Evolutionary conservation across 2,797 vertebrate genomes (phyloP), one percentile per base, ranked within the genome.

Genomic region (Pseudomugil gertrudae): DNA sequence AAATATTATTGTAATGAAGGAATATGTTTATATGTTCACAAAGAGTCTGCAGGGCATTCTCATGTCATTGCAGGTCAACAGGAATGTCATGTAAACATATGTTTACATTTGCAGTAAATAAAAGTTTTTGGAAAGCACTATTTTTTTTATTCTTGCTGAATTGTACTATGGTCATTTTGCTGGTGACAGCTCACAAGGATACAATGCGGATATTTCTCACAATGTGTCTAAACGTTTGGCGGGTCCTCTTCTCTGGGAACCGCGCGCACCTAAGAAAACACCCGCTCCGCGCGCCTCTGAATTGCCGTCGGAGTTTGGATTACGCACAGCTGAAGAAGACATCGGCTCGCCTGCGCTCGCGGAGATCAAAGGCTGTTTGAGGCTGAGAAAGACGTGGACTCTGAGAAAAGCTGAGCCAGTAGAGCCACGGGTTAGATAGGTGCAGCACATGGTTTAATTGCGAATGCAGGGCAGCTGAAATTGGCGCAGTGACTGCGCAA

Each of bases 281-380:
- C 84, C 53, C 30, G 43, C 36, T 56, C 58, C 73, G 48, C 67
- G 94, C 90, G 93, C 89, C 92, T 84, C 72, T 59, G 90, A 85
- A 89, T 86, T 80, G 84, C 84, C 60, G 83, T 67, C 79, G 76
- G 87, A 93, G 90, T 93, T 92, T 92, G 91, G 84, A 68, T 72
- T 74, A 79, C 83, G 83, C 90, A 95, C 96, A 97, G 96, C 97
- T 98, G 97, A 98, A 92, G 95, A 97, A 97, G 93, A 94, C 95
- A 96, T 98, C 93, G 94, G 90, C 88, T 78, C 89, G 82, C 87
- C 85, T 19, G 63, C 23, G 89, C 81, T 66, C 8, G 66, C 77
- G 87, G 87, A 92, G 93, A 96, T 97, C 96, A 96, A 96, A 97
- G 94, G 68, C 79, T 55, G 85, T 5, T 47, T 7, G 79, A n/a